These are phyloP conservation scores for Podarcis siculus DNA, from an alignment of 2,797 vertebrate genomes.

Conservation along the genomic window DNA sequence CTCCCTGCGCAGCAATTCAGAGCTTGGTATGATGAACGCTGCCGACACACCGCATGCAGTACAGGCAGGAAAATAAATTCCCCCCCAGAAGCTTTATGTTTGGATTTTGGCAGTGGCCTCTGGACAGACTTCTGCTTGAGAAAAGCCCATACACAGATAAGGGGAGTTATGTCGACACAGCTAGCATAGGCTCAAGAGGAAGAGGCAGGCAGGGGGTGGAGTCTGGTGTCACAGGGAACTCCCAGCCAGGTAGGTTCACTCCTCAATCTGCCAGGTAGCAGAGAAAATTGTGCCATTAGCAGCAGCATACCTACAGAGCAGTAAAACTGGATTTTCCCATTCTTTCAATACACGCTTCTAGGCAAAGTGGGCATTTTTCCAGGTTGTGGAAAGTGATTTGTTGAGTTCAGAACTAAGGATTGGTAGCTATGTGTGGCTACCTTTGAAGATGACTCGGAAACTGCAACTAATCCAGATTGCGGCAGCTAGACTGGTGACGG, in stretches of 20 bases:
- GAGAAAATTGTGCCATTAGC: neutral
- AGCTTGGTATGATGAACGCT: neutral
- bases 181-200: neutral
- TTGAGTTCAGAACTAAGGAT: neutral
- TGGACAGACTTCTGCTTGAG: neutral
- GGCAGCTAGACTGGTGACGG: too few relatives aligned
- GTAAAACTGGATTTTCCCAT: constrained; percentile 4
- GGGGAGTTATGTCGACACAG: neutral
- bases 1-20: neutral
- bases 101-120: neutral
- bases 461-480: too few relatives aligned
- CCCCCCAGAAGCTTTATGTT: neutral
- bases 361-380: neutral
- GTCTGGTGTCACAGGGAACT: neutral
- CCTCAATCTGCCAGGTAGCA: neutral
- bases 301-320: neutral
- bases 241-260: neutral
- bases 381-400: neutral
- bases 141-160: neutral
- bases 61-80: neutral
- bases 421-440: neutral
- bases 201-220: neutral
- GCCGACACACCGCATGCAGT: neutral
- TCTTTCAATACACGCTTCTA: neutral
- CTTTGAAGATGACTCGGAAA: too few relatives aligned